phyloP scores from a whole-genome alignment of 2,113 vertebrate species.

The Otis tarda region DNA sequence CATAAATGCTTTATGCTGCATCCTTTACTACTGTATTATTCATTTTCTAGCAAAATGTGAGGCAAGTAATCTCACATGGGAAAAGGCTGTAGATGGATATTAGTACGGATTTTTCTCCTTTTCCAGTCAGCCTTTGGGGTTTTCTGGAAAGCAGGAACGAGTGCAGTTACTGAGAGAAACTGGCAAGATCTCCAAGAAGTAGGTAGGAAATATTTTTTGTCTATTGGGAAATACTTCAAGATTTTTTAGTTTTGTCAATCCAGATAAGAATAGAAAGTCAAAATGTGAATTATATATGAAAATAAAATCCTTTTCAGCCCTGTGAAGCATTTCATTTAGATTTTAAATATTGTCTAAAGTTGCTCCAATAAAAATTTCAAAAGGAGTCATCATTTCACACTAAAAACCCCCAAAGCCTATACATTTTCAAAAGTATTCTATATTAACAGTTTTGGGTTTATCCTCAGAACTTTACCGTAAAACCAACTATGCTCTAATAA shows the following conservation, averaged over 20 bases:
- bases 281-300: background rate
- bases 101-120: background rate
- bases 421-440: background rate
- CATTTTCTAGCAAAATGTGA: slow-evolving; percentile 47
- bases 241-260: background rate
- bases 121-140: background rate
- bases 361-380: background rate
- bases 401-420: background rate
- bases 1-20: slow-evolving; percentile 60
- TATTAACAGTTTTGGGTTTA: background rate
- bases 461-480: background rate
- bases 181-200: background rate
- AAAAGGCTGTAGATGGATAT: background rate
- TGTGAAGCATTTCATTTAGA: background rate
- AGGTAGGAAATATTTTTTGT: background rate
- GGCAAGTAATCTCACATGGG: background rate
- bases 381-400: background rate
- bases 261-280: background rate
- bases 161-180: background rate
- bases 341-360: background rate
- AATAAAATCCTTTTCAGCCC: background rate
- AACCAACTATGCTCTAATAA: background rate
- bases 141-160: slow-evolving; percentile 19
- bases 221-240: background rate
- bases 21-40: slow-evolving; percentile 57